Conservation (phyloP, 92 coral and sea anemone species). For the Epizoanthus scotinus region DNA sequence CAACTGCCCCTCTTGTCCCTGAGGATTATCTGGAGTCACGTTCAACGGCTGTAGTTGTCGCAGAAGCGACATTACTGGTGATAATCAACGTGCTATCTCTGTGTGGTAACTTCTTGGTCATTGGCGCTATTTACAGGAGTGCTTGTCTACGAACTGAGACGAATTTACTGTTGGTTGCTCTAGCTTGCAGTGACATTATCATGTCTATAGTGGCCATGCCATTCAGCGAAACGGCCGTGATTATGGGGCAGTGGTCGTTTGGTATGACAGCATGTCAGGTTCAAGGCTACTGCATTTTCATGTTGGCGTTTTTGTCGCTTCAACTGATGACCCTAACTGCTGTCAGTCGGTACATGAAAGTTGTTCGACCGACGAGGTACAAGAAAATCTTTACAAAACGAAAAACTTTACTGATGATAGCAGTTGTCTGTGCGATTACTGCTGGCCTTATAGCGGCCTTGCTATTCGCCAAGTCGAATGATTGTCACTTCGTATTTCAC, state of each 20-base stretch:
- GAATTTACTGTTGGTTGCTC: conserved; percentile 73
- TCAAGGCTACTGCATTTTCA: conserved; percentile 69
- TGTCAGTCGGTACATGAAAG: conserved; percentile 67
- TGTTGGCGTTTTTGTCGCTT: conserved; percentile 79
- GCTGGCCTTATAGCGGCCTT: conserved; percentile 65
- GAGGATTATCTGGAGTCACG: conserved; percentile 58
- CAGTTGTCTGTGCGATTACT: conserved; percentile 45
- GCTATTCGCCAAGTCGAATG: conserved; percentile 43
- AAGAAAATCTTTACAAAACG: conserved; percentile 63
- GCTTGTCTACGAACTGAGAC: conserved; percentile 67
- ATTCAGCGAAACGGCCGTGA: conserved; percentile 52
- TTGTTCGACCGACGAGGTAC: conserved; percentile 67
- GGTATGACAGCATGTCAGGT: conserved; percentile 75
- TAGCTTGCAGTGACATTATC: conserved; percentile 74
- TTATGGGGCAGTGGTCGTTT: conserved; percentile 60
- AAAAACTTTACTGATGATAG: conserved; percentile 61
- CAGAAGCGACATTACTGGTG: conserved; percentile 54
- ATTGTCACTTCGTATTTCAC: conserved; percentile 61
- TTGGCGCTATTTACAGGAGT: conserved; percentile 69
- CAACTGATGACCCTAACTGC: conserved; percentile 82
- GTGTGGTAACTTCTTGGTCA: conserved; percentile 69
- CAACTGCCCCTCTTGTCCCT: conserved; percentile 26
- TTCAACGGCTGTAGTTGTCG: conserved; percentile 35
- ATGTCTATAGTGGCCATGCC: conserved; percentile 78
- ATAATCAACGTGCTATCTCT: conserved; percentile 56